These are phyloP conservation scores for Hemaris fuciformis DNA, from an alignment of 2,888 invertebrate species.

Conservation along the genomic window DNA sequence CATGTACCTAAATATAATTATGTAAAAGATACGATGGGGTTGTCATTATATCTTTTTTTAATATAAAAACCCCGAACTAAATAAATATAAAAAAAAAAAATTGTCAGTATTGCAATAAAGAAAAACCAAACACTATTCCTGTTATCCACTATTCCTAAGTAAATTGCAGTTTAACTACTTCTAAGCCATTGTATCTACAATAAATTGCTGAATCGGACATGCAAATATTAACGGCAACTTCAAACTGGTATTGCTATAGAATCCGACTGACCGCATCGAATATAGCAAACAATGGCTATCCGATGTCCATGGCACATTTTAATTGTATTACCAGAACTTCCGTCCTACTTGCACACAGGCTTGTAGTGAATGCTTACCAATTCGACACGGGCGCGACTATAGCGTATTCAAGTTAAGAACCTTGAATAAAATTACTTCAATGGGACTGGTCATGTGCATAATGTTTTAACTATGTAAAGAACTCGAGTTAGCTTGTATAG, in stretches of 20 bases:
- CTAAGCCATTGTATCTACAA: too few relatives aligned
- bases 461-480: neutral
- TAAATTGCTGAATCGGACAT: neutral
- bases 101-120: too few relatives aligned
- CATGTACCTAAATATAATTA: too few relatives aligned
- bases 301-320: constrained; percentile 31
- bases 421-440: neutral
- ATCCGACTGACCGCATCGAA: constrained; percentile 5
- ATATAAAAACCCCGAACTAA: too few relatives aligned
- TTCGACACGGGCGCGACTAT: neutral
- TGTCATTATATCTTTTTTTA: too few relatives aligned
- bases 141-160: too few relatives aligned
- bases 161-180: too few relatives aligned
- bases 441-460: neutral
- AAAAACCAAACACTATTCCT: too few relatives aligned
- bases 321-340: constrained; percentile 18
- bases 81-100: too few relatives aligned
- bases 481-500: too few relatives aligned
- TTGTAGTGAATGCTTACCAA: neutral
- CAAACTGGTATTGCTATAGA: neutral
- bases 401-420: neutral
- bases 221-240: neutral
- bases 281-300: constrained; percentile 29
- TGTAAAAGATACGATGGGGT: too few relatives aligned
- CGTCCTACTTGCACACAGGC: constrained; percentile 17